Conservation (phyloP, 2,113 vertebrate genomes). For the Cinclus mexicanus region DNA sequence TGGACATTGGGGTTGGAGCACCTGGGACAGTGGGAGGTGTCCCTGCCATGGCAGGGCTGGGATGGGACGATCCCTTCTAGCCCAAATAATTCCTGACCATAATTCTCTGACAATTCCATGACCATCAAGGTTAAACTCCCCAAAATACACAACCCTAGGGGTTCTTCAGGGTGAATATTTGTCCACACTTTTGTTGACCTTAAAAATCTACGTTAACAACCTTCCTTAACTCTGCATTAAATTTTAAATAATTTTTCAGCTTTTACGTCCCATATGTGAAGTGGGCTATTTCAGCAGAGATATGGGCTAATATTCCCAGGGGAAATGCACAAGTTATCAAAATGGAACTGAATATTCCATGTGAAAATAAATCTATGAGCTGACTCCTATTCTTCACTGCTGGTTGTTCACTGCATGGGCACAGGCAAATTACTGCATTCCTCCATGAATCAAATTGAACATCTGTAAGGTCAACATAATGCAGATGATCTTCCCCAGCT, state of each 20-base stretch:
- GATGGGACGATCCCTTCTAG: neutral
- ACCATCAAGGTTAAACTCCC: neutral
- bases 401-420: conserved; percentile 19
- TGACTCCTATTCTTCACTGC: neutral
- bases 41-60: neutral
- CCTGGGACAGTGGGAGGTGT: neutral
- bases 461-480: conserved; percentile 50
- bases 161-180: accelerated
- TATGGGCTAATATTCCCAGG: neutral
- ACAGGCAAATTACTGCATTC: conserved; percentile 21
- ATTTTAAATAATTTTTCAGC: neutral
- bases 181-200: neutral
- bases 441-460: conserved; percentile 37
- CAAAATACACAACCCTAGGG: accelerated
- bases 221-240: neutral
- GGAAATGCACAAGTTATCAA: neutral
- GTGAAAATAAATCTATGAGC: neutral
- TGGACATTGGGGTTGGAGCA: neutral
- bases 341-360: neutral
- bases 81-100: neutral
- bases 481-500: conserved; percentile 24
- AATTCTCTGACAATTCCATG: neutral
- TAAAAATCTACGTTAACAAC: neutral
- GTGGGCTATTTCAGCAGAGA: neutral
- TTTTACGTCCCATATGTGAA: neutral